Evolutionary conservation across 37 sponge, comb jelly and placozoan species (phyloP), one percentile per base, ranked within the genome.

Genomic region (Tethya wilhelma): DNA sequence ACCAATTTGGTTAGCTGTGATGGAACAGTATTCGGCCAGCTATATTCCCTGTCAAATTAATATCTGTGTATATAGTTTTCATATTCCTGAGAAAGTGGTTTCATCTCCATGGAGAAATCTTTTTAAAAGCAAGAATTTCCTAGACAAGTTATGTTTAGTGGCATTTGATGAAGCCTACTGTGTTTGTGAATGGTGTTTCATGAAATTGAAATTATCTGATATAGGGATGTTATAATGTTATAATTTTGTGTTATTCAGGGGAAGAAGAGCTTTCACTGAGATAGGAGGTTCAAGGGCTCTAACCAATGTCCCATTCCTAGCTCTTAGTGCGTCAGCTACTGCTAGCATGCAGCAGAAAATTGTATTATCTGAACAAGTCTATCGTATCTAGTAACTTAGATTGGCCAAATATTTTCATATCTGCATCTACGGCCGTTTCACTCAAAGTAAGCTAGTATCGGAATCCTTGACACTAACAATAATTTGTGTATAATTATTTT

Each of bases 91-190:
- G 55, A 12, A 12, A 45, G 56, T 31, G 20, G 32, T 26, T 23
- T 11, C 22, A 26, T 6, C 49, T 14, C 73, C 55, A 45, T 71
- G 73, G 73, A 6, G 73, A 4, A 44, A 25, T 14, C 11, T 71
- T 45, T 71, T 45, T 46, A 9, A 49, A 9, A 26, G 8, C 20
- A n/a, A 49, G 12, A 8, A 45, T 44, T 6, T 11, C 11, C 8
- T 28, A 31, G 44, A 8, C 30, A 8, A 71, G 14, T 9, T 71
- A 9, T 49, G 42, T 4, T 9, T 71, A 4, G 28, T 71, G 28
- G 73, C 73, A 44, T 6, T 71, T 71, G 73, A 71, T 71, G 73
- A 71, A 44, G 73, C 73, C 12, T 55, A 71, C 73, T 71, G 73
- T 44, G 44, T 71, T 9, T 4, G 23, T 11, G 73, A 71, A 4